Base-by-base conservation (phyloP, 2,113 vertebrate species). In the Tachysurus vachellii region DNA sequence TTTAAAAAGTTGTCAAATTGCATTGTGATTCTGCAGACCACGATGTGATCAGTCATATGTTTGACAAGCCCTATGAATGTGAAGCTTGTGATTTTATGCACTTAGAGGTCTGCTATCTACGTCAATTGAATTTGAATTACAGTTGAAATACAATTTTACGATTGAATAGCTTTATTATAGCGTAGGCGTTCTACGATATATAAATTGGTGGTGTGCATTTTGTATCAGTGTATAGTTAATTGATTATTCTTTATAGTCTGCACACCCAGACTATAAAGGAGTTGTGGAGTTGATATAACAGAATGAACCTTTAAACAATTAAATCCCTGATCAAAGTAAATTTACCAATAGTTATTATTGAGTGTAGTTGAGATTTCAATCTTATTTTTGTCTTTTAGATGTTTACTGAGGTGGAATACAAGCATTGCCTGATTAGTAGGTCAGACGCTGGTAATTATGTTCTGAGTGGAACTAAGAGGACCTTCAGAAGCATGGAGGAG, bases 351-450 rank as follows among this genome's bases (percentile, higher is more conserved):
- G 7, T 56, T 56, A 19, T 14, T 10, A 31, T 57, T 36, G 9
- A 42, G 21, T 19, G 9, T 44, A 44, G 7, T 81, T 81, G 42
- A 81, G 17, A 59, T 59, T 31, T 73, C 9, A 5, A 85, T 26
- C 50, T 61, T 14, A 56, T 56, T 61, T 31, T 79, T 19, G 82
- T 85, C 70, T 42, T 82, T 85, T 87, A 96, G 98, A 77, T 54
- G 14, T 93, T 92, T 89, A 96, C 97, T 11, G 89, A 88, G 21
- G 92, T 95, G 88, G 97, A 98, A 91, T 97, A 97, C 88, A 99
- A 98, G 75, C 98, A 99, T 92, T 99, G 98, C 92, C 95, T 97
- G 93, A 98, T 99, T 86, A 94, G 96, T 1, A 97, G 96, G 94
- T 97, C 95, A 44, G 97, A 96, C 47, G 95, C 92, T 0, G 96